These are phyloP conservation scores for Prionace glauca DNA, from an alignment of 2,797 vertebrate genomes.

Conservation along the genomic window DNA sequence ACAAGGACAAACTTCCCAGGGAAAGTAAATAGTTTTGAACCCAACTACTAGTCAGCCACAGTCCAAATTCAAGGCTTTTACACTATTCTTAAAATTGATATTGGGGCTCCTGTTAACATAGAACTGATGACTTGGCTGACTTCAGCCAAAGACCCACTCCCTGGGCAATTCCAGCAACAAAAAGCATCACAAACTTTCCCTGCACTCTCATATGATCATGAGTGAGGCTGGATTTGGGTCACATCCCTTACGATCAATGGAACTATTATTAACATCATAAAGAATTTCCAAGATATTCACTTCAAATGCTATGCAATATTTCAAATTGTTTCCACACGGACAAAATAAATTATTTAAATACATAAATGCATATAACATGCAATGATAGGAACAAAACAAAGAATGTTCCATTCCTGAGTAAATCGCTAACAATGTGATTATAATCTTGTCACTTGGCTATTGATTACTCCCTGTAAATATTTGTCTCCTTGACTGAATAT, in stretches of 20 bases:
- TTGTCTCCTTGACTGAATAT: not conserved
- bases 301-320: not conserved
- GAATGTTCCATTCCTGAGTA: not conserved
- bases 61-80: too few species aligned
- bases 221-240: not conserved
- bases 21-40: too few species aligned
- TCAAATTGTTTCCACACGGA: not conserved
- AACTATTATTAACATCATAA: not conserved
- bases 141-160: too few species aligned
- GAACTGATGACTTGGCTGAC: too few species aligned
- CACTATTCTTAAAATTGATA: too few species aligned
- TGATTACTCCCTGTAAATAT: conserved; percentile 8
- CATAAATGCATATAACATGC: not conserved
- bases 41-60: too few species aligned
- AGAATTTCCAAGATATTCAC: not conserved
- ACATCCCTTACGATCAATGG: not conserved
- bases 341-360: not conserved
- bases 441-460: conserved; percentile 11
- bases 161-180: not conserved
- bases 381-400: not conserved
- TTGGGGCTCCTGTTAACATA: too few species aligned
- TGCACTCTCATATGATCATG: not conserved
- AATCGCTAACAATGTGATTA: not conserved
- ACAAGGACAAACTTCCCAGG: too few species aligned
- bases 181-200: not conserved